These are phyloP conservation scores for Brachyalestes nurse DNA, from an alignment of 2,797 vertebrate species.

Conservation along the genomic window DNA sequence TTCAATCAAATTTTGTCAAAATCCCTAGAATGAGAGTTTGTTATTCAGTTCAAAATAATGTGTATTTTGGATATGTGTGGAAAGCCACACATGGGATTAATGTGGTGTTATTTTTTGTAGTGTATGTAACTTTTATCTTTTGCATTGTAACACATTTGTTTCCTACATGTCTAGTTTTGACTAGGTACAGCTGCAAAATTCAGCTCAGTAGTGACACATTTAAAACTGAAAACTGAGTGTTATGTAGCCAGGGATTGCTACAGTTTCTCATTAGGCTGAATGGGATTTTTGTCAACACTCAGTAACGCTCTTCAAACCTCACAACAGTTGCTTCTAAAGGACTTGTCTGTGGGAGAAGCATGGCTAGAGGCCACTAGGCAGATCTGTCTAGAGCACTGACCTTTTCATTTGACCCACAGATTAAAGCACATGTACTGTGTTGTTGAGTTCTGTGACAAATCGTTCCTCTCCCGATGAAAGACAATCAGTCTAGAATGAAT, in stretches of 20 bases:
- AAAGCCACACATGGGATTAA: not conserved
- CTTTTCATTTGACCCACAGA: not conserved
- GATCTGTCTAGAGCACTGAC: not conserved
- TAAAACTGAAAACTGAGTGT: not conserved
- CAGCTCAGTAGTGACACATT: not conserved
- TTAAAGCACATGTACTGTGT: not conserved
- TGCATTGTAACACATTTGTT: not conserved
- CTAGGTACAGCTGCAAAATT: not conserved
- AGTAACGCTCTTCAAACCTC: not conserved
- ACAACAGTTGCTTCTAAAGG: not conserved
- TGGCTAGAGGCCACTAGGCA: not conserved
- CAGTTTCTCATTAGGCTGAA: not conserved
- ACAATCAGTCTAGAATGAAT: slow-evolving; percentile 50
- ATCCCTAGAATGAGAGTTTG: too few relatives aligned
- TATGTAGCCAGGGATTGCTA: not conserved
- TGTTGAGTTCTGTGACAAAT: slow-evolving; percentile 23
- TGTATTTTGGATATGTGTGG: not conserved
- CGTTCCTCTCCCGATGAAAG: slow-evolving; percentile 26
- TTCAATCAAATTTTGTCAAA: not conserved
- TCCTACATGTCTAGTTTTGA: not conserved
- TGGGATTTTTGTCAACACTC: not conserved
- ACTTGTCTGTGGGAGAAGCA: not conserved
- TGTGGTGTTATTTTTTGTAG: not conserved
- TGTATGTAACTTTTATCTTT: not conserved
- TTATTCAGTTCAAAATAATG: too few relatives aligned